These are phyloP conservation scores for Caenorhabditis brenneri DNA, from an alignment of 1,140 invertebrate genomes.

Conservation along the genomic window DNA sequence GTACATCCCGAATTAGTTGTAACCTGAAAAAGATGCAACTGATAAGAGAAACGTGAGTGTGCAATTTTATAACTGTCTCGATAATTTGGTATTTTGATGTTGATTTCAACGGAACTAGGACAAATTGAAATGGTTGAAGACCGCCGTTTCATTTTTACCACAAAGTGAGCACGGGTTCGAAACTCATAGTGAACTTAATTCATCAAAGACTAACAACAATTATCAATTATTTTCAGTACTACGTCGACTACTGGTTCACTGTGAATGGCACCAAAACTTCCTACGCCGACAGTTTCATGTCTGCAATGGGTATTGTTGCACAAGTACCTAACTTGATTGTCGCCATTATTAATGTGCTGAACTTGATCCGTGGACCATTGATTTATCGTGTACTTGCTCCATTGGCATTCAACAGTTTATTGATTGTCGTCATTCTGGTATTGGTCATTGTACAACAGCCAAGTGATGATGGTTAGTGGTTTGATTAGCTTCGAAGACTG, in stretches of 20 bases:
- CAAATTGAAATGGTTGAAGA: too few relatives aligned
- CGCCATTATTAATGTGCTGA: slow-evolving; percentile 28
- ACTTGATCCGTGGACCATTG: slow-evolving; percentile 39
- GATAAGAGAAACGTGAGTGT: neutral
- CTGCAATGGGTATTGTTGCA: slow-evolving; percentile 43
- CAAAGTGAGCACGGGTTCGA: too few relatives aligned
- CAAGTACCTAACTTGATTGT: slow-evolving; percentile 46
- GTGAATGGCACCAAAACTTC: slow-evolving; percentile 11
- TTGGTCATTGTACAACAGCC: slow-evolving; percentile 36
- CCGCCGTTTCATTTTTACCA: too few relatives aligned
- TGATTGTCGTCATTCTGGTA: neutral
- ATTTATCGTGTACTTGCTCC: slow-evolving; percentile 21
- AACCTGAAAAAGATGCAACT: neutral
- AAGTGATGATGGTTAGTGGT: slow-evolving; percentile 17
- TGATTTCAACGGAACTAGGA: too few relatives aligned
- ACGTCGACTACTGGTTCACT: slow-evolving; percentile 54
- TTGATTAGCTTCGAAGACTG: too few relatives aligned
- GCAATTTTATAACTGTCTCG: too few relatives aligned
- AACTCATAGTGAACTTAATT: too few relatives aligned
- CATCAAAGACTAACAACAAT: neutral
- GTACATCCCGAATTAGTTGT: neutral
- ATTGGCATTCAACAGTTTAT: slow-evolving; percentile 41
- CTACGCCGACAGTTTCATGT: slow-evolving; percentile 41
- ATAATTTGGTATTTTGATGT: too few relatives aligned
- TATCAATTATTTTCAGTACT: slow-evolving; percentile 38